Evolutionary conservation across 2,888 invertebrate genomes (phyloP).

Genomic region (Drosophila atripex): DNA sequence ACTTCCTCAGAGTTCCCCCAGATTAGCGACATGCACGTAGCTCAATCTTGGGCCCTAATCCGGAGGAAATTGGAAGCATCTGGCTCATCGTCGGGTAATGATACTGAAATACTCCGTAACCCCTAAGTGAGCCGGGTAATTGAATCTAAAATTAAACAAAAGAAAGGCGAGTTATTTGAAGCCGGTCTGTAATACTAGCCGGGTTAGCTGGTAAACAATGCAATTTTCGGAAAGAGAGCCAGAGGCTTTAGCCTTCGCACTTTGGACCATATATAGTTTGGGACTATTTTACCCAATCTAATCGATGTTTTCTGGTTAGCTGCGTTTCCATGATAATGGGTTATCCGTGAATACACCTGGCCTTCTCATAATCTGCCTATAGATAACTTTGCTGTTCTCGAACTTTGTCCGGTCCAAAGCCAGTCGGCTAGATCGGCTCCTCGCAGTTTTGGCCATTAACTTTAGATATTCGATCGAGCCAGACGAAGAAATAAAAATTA

Average conservation of each 20-base stretch:
- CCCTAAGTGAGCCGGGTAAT: slow-evolving; percentile 17
- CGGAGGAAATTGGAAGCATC: slow-evolving; percentile 34
- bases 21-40: slow-evolving; percentile 47
- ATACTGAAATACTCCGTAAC: not conserved
- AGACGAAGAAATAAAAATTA: slow-evolving; percentile 14
- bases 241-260: slow-evolving; percentile 36
- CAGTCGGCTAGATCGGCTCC: slow-evolving; percentile 21
- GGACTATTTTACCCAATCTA: slow-evolving; percentile 22
- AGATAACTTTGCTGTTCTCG: slow-evolving; percentile 22
- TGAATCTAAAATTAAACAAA: slow-evolving; percentile 14
- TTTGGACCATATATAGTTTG: slow-evolving; percentile 24
- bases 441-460: slow-evolving; percentile 7
- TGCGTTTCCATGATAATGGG: slow-evolving; percentile 23
- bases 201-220: slow-evolving; percentile 22
- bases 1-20: slow-evolving; percentile 14
- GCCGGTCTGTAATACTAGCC: not conserved
- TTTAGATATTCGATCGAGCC: slow-evolving; percentile 23
- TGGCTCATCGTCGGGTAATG: slow-evolving; percentile 6
- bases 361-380: slow-evolving; percentile 21
- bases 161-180: not conserved
- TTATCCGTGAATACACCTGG: slow-evolving; percentile 17
- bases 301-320: slow-evolving; percentile 19
- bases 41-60: slow-evolving; percentile 13
- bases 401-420: slow-evolving; percentile 38
- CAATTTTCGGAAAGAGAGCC: slow-evolving; percentile 24